A percentile compares a stretch with the other conserved stretches of the same genome.
Conservation (phyloP, 2,797 vertebrate genomes). For the Pelochelys cantorii region DNA sequence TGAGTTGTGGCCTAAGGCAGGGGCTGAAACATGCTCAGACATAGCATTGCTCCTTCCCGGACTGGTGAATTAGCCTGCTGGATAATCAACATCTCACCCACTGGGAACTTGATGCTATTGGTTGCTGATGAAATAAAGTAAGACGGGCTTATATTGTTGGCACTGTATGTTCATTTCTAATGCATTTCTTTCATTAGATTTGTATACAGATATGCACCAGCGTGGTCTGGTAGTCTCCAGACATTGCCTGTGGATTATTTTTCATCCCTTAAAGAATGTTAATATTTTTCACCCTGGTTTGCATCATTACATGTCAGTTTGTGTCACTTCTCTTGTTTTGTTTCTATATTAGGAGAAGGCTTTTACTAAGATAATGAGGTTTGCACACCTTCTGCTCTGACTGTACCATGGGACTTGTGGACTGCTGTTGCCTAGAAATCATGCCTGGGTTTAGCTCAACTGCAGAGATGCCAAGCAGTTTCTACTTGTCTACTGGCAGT, state of each 20-base stretch:
- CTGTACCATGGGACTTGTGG: background rate
- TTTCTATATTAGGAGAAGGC: conserved; percentile 48
- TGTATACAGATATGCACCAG: background rate
- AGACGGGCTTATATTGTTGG: background rate
- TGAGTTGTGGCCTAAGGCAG: background rate
- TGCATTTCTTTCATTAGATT: background rate
- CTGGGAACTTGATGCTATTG: background rate
- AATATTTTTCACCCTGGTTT: conserved; percentile 46
- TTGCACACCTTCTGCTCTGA: conserved; percentile 61
- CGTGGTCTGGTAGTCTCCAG: background rate
- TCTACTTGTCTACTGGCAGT: conserved; percentile 50
- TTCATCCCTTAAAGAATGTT: conserved; percentile 9
- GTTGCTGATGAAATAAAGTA: background rate
- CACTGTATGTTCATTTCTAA: background rate
- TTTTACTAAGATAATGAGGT: conserved; percentile 10
- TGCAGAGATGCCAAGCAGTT: conserved; percentile 60
- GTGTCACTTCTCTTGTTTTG: conserved; percentile 33
- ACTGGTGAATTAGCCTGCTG: background rate
- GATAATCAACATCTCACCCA: background rate
- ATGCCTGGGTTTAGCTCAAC: conserved; percentile 70
- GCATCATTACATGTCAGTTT: conserved; percentile 22
- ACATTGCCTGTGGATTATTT: background rate
- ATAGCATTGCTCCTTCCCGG: background rate
- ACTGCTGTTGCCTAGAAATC: conserved; percentile 66
- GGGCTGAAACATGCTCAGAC: background rate